Evolutionary conservation across 2,113 vertebrate species (phyloP).

Genomic region (Porphyrio hochstetteri): DNA sequence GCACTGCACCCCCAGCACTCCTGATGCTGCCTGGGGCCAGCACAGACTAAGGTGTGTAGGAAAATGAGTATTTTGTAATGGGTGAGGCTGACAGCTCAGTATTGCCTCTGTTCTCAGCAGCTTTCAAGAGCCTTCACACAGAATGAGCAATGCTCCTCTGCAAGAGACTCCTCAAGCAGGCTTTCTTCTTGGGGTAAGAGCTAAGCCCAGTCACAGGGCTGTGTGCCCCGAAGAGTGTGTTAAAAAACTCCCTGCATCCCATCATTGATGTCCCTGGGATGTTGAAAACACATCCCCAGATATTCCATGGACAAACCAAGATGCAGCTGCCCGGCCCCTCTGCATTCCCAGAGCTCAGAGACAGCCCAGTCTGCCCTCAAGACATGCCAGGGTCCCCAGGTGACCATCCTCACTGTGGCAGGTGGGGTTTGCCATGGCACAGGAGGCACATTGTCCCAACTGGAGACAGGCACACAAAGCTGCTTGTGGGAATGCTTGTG

Average conservation of each 20-base stretch:
- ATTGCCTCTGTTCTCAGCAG: background rate
- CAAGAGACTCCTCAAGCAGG: background rate
- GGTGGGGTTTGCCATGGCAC: rapidly evolving
- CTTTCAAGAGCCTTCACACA: background rate
- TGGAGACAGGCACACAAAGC: background rate
- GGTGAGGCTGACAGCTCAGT: background rate
- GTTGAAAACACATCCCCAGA: background rate
- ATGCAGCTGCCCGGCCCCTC: background rate
- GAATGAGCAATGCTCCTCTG: background rate
- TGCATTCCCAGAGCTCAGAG: background rate
- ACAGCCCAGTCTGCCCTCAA: background rate
- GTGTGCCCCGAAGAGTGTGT: rapidly evolving
- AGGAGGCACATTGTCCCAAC: background rate
- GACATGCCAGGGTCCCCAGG: rapidly evolving
- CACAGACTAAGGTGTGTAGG: rapidly evolving
- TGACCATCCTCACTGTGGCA: background rate
- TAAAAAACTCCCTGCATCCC: background rate
- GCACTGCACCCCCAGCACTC: background rate
- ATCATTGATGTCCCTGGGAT: background rate
- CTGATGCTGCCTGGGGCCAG: background rate
- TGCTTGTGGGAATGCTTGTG: background rate
- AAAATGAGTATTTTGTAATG: background rate
- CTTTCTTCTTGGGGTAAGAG: background rate
- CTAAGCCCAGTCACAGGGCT: background rate
- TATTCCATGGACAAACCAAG: background rate